Base-by-base conservation (phyloP, 2,797 vertebrate species). In the Diplodus sargus region DNA sequence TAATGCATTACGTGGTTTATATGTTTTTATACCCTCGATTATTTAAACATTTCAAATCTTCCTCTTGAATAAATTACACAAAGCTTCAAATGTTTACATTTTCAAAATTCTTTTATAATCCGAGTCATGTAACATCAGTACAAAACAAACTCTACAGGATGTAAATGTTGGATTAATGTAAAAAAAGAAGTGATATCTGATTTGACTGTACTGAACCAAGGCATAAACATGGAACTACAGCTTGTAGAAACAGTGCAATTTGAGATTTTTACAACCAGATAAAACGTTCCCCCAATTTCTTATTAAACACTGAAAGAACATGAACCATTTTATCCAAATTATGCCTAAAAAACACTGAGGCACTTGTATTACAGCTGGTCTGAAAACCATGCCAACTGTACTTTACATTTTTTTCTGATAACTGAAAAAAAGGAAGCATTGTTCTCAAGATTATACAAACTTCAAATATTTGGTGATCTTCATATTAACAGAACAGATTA, bases 331-430 rank as follows among this genome's bases (percentile, higher is more conserved):
- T 16, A 49, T 39, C 15, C 58, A 45, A 72, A 34, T 70, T 74
- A 20, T 23, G 65, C 54, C 45, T 65, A 58, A 6, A 25, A 68
- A 69, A 85, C 7, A 34, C 12, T 53, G 70, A 89, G 86, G 87
- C 84, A 92, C 89, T 92, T 91, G 4, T 1, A 54, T 74, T 69
- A 83, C 14, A 77, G 78, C 70, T 85, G 51, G 51, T 76, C 28
- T 68, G 8, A 53, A 75, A 79, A 48, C 15, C 13, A 8, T 34
- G 45, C n/a, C 9, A 78, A 23, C 25, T 77, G 43, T 67, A 25
- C 25, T 68, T 16, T 23, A 43, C 20, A 56, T 47, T 58, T 17
- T 45, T 34, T 69, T 67, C n/a, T 49, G 6, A 51, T 17, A 42
- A 52, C 22, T 12, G 5, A 5, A 47, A 54, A 39, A 78, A 34